Evolutionary conservation across 2,797 vertebrate species (phyloP), one percentile per base, ranked within the genome.

Genomic region (Glyptemys insculpta): DNA sequence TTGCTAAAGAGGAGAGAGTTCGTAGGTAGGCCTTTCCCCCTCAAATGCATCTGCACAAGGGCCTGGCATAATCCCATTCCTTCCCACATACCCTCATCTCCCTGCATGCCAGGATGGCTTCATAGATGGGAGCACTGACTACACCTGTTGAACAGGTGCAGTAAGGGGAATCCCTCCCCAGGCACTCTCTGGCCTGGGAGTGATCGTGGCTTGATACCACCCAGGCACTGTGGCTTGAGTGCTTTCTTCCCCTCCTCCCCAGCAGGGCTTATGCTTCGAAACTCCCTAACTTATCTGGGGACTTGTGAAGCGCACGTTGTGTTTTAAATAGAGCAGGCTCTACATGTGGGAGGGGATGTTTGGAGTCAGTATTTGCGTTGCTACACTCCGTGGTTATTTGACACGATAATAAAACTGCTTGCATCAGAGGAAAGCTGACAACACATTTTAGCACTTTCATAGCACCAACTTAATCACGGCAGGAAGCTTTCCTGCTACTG

Each of bases 371-470:
- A 98, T 99, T 99, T 98, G 98, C 98, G 97, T 99, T 98, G 99
- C 98, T 98, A 99, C 98, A 98, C 98, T 94, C 98, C 98, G 89
- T 97, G 98, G 99, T 98, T 98, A 98, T 98, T 98, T 98, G 98
- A 99, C 98, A 98, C 99, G 98, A 99, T 99, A 99, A 99, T 98
- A 98, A 98, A 98, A 98, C 97, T 97, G 96, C 98, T 98, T 99
- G 99, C 99, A 99, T 99, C 99, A 99, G 99, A 99, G 98, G 98
- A 98, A 99, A 98, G 98, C 98, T 98, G 98, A 98, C 98, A 98
- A 98, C 98, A 98, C 99, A 98, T 98, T 98, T 98, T 98, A 98
- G 98, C 98, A 98, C 98, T 99, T 98, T 98, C 97, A 98, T 97
- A 98, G 98, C 96, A 98, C 98, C 97, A 98, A 97, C 98, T 98